Evolutionary conservation across 23 tunicate genomes (phyloP), one percentile per base, ranked within the genome.

Genomic region (Botrylloides violaceus): DNA sequence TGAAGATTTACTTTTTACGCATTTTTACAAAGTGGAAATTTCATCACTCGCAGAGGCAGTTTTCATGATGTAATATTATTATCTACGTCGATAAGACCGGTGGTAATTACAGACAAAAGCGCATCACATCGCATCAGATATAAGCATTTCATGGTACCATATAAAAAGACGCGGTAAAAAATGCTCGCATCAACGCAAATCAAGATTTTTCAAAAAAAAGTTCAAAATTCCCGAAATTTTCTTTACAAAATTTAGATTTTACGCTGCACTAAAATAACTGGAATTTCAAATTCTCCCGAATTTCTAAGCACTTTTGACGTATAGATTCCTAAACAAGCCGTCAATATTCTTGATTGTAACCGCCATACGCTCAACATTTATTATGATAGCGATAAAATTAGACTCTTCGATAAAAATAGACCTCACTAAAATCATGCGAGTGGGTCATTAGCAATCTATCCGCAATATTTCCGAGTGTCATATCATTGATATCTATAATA

Each of bases 391-490:
- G 53, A 43, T 43, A 43, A 7, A 7, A 43, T 43, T 43, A 43
- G 53, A 43, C 9, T n/a, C 9, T 43, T 15, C 12, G 53, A 43
- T 15, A 43, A 43, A 43, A 43, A 43, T 43, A 43, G 53, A 9
- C 9, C 9, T 43, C 12, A 15, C 53, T 7, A 15, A 43, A 7
- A 43, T 43, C 53, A 43, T 27, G 65, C 19, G 65, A 60, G 65
- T 60, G 18, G 19, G 29, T 60, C 65, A 60, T 43, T 43, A 43
- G 53, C 53, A n/a, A n/a, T n/a, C n/a, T n/a, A n/a, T n/a, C n/a
- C n/a, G n/a, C n/a, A n/a, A n/a, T n/a, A n/a, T n/a, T n/a, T n/a
- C n/a, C n/a, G n/a, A n/a, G n/a, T n/a, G n/a, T n/a, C n/a, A n/a
- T n/a, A n/a, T n/a, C n/a, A n/a, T n/a, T n/a, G n/a, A n/a, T n/a